Conservation (phyloP, 2,113 vertebrate species). For the Centrocercus urophasianus region DNA sequence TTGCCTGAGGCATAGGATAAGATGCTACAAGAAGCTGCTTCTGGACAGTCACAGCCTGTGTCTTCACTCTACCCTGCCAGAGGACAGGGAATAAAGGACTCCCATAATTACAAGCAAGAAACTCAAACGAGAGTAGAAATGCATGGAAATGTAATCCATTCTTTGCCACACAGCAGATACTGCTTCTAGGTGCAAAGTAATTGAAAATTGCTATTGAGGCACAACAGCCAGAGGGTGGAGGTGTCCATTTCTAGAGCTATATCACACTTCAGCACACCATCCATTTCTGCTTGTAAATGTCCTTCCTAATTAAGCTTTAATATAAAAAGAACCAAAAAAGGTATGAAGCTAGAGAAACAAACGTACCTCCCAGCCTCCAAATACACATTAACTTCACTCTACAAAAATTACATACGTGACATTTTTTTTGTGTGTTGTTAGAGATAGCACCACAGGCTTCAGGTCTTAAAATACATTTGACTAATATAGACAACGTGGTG, state of each 20-base stretch:
- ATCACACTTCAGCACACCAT: not conserved
- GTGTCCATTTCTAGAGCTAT: not conserved
- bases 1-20: constrained; percentile 51
- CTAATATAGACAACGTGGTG: not conserved
- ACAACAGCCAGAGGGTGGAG: not conserved
- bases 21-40: constrained; percentile 41
- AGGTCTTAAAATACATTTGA: not conserved
- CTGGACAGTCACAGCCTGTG: constrained; percentile 26
- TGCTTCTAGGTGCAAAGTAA: not conserved
- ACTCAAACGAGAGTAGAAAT: not conserved
- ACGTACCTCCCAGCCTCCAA: not conserved
- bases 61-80: not conserved
- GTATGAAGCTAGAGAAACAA: not conserved
- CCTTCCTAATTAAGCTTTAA: not conserved
- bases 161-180: not conserved
- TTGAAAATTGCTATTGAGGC: not conserved
- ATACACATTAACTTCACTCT: not conserved
- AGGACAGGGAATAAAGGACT: not conserved
- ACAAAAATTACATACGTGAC: not conserved
- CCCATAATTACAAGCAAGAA: not conserved
- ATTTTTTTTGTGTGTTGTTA: not conserved
- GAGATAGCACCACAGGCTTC: not conserved
- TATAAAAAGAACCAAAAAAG: not conserved
- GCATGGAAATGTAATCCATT: not conserved
- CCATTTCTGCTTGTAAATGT: not conserved